phyloP scores from a whole-genome alignment of 2,888 invertebrate species.

The Arrhopalites spinosus region DNA sequence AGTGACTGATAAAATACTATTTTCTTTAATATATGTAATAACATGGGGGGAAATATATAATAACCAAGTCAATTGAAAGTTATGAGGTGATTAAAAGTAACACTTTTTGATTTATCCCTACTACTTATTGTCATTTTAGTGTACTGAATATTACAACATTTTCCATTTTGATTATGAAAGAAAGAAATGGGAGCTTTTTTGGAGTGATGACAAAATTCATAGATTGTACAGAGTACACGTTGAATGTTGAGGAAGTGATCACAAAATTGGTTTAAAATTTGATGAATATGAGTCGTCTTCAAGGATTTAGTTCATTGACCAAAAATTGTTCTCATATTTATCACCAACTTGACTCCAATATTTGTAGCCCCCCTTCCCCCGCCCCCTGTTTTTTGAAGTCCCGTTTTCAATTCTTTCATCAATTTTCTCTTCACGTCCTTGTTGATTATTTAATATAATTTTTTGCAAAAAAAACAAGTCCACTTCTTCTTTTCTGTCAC shows the following conservation, averaged over 20 bases:
- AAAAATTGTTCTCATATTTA: no score
- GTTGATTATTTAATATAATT: no score
- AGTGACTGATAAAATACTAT: no score
- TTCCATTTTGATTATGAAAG: not conserved
- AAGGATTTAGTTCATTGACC: no score
- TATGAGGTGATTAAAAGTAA: slow-evolving; percentile 18
- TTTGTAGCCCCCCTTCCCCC: no score
- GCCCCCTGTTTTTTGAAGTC: not conserved
- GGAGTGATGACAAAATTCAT: not conserved
- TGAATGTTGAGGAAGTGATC: not conserved
- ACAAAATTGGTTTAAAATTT: no score
- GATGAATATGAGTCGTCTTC: no score
- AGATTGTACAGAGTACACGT: no score
- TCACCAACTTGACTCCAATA: no score
- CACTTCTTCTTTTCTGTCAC: no score
- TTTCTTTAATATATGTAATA: not conserved
- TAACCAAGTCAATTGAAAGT: slow-evolving; percentile 25
- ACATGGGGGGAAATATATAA: no score
- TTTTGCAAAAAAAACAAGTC: not conserved
- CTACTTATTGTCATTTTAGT: not conserved
- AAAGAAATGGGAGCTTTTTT: slow-evolving; percentile 1
- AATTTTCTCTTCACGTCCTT: not conserved
- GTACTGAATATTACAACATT: not conserved
- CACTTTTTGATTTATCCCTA: slow-evolving; percentile 29
- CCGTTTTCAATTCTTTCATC: slow-evolving; percentile 1